Conservation (phyloP, 2,113 vertebrate species). For the Varanus salvator region DNA sequence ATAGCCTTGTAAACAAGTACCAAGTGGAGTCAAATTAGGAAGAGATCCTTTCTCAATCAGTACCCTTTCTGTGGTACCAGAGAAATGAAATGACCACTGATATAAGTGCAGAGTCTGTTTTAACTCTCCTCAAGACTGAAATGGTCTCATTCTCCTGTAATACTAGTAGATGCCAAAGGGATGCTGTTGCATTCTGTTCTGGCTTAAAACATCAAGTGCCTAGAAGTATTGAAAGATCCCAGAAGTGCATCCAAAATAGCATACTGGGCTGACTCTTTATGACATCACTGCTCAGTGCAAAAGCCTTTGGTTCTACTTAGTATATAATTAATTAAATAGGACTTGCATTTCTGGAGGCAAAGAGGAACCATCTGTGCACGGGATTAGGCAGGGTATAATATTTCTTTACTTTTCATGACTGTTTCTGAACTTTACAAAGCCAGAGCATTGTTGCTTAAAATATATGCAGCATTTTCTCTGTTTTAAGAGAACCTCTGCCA, state of each 20-base stretch:
- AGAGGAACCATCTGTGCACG: conserved; percentile 5
- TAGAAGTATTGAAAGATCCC: conserved; percentile 16
- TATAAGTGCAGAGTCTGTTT: neutral
- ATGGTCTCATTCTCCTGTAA: conserved; percentile 21
- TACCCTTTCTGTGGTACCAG: neutral
- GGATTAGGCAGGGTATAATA: conserved; percentile 1
- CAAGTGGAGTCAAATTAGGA: neutral
- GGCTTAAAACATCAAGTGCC: neutral
- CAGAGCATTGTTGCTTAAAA: neutral
- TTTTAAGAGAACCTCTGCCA: conserved; percentile 11
- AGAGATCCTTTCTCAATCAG: neutral
- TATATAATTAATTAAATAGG: conserved; percentile 15
- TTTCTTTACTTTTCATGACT: neutral
- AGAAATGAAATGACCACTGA: neutral
- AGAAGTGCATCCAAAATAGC: neutral
- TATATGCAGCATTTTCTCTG: neutral
- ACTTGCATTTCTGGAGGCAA: conserved; percentile 33
- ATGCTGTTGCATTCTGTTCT: conserved; percentile 18
- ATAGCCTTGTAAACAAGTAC: neutral
- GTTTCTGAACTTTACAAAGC: neutral
- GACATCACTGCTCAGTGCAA: conserved; percentile 24
- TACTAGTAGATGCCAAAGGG: conserved; percentile 23
- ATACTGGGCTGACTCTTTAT: neutral
- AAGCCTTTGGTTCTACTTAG: conserved; percentile 33
- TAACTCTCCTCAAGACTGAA: conserved; percentile 8